phyloP scores from a whole-genome alignment of 2,888 invertebrate genomes.

The Sinopyrophorus schimmeli region DNA sequence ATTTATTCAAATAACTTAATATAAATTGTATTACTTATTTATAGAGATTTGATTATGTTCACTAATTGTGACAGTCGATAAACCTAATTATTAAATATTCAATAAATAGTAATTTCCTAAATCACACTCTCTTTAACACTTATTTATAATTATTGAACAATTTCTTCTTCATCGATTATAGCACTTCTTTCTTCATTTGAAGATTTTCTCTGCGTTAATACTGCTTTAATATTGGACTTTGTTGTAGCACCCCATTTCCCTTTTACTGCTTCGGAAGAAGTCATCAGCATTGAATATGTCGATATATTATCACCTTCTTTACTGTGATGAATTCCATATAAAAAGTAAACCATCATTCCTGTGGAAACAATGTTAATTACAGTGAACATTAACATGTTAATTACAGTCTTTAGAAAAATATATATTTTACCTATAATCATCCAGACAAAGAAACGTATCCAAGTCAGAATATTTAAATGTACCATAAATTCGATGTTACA shows the following conservation, averaged over 20 bases:
- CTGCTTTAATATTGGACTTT: slow-evolving; percentile 50
- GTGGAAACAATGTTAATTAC: slow-evolving; percentile 41
- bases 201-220: slow-evolving; percentile 48
- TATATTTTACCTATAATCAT: slow-evolving; percentile 70
- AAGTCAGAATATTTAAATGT: slow-evolving; percentile 77
- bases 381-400: not conserved
- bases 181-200: slow-evolving; percentile 52
- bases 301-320: slow-evolving; percentile 70
- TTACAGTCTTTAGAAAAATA: not conserved
- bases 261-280: slow-evolving; percentile 65
- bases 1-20: too few relatives aligned
- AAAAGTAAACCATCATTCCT: slow-evolving; percentile 81
- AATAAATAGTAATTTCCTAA: too few relatives aligned
- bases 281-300: slow-evolving; percentile 68
- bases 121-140: not conserved
- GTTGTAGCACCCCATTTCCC: slow-evolving; percentile 64
- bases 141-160: slow-evolving; percentile 27
- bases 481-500: slow-evolving; percentile 84
- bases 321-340: slow-evolving; percentile 85
- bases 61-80: too few relatives aligned
- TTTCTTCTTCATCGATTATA: slow-evolving; percentile 51
- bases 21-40: too few relatives aligned
- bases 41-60: too few relatives aligned
- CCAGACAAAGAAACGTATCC: slow-evolving; percentile 86
- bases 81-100: too few relatives aligned